A percentile compares a stretch with the other conserved stretches of the same genome.
phyloP scores from a whole-genome alignment of 2,888 invertebrate genomes.

The Azorinus chamasolen region DNA sequence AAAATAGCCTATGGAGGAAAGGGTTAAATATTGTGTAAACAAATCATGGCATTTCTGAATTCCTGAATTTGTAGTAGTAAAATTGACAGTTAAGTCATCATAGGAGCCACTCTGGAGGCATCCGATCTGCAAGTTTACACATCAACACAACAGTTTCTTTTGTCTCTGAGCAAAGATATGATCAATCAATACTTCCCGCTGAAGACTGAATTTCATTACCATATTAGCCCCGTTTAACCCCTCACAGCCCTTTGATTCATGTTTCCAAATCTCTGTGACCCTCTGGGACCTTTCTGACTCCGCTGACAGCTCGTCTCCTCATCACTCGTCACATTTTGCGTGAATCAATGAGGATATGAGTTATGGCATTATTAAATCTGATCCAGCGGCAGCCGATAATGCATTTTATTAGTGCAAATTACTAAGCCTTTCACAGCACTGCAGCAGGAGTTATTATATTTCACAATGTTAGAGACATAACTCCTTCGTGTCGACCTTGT shows the following conservation, averaged over 20 bases:
- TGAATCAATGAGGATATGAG: slow-evolving; percentile 52
- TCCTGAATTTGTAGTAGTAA: too few relatives aligned
- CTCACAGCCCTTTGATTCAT: slow-evolving; percentile 50
- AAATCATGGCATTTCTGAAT: too few relatives aligned
- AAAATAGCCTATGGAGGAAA: too few relatives aligned
- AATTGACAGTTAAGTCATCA: too few relatives aligned
- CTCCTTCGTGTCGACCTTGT: background rate
- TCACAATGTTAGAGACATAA: slow-evolving; percentile 46
- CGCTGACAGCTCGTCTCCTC: slow-evolving; percentile 34
- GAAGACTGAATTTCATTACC: slow-evolving; percentile 53
- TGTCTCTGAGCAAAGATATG: slow-evolving; percentile 14
- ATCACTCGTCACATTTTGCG: slow-evolving; percentile 28
- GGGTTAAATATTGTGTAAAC: too few relatives aligned
- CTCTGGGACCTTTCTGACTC: slow-evolving; percentile 47
- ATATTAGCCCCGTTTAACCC: slow-evolving; percentile 70
- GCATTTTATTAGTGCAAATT: slow-evolving; percentile 67
- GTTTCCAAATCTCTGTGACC: slow-evolving; percentile 63
- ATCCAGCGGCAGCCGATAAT: slow-evolving; percentile 53
- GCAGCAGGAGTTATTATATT: slow-evolving; percentile 58
- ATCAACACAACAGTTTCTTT: slow-evolving; percentile 11
- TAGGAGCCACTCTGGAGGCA: too few relatives aligned
- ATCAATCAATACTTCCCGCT: slow-evolving; percentile 23
- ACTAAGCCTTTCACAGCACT: slow-evolving; percentile 64
- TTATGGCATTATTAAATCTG: slow-evolving; percentile 65
- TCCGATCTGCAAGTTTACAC: too few relatives aligned